These are phyloP conservation scores for Python bivittatus DNA, from an alignment of 2,113 vertebrate species.

Conservation along the genomic window DNA sequence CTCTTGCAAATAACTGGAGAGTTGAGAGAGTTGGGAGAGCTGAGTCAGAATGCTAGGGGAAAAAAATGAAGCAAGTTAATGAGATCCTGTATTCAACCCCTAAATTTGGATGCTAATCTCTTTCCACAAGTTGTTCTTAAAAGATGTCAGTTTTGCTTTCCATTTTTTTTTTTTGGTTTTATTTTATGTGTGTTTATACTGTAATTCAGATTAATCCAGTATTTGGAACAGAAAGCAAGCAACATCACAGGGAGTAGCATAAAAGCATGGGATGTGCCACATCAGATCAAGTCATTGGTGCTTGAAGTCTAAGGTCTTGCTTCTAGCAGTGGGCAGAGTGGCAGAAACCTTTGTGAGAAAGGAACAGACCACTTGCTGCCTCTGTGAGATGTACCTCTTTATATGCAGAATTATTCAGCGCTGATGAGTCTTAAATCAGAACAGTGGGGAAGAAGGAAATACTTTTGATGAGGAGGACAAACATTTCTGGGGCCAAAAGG, in stretches of 20 bases:
- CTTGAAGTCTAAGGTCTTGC: constrained; percentile 48
- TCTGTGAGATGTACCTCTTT: constrained; percentile 25
- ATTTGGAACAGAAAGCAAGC: constrained; percentile 66
- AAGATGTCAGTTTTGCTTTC: not conserved
- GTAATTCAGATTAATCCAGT: constrained; percentile 59
- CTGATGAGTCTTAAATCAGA: constrained; percentile 40
- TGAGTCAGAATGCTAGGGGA: constrained; percentile 8
- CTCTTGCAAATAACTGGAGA: not conserved
- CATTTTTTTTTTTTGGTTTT: not conserved
- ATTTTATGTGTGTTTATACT: constrained; percentile 47
- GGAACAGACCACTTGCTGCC: constrained; percentile 24
- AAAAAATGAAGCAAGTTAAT: constrained; percentile 22
- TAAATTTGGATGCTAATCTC: constrained; percentile 18
- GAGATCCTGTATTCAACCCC: constrained; percentile 19
- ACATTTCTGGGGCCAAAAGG: constrained; percentile 2
- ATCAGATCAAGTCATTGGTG: constrained; percentile 56
- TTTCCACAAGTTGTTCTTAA: constrained; percentile 44
- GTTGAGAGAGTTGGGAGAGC: not conserved
- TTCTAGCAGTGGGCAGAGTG: constrained; percentile 59
- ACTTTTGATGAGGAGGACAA: constrained; percentile 18
- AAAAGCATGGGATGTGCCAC: constrained; percentile 62
- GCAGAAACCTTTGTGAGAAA: constrained; percentile 45
- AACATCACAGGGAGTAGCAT: constrained; percentile 62
- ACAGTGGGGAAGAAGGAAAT: constrained; percentile 3
- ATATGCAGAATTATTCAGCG: constrained; percentile 32